Conservation (phyloP, 2,888 invertebrate species). For the Drosophila macrospina region DNA sequence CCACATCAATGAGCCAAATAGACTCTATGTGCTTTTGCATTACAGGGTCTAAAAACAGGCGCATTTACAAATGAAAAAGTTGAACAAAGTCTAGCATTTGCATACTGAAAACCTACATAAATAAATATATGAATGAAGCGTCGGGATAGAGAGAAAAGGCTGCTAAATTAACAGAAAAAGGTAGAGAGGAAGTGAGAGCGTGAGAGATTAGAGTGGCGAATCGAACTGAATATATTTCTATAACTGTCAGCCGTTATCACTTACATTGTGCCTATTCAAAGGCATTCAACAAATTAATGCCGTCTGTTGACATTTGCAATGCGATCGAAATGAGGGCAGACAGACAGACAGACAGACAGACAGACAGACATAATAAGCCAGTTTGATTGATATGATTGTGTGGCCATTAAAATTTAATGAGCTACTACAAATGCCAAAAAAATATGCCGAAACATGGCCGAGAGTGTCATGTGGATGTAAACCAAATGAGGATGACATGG, state of each 20-base stretch:
- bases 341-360: slow-evolving; percentile 15
- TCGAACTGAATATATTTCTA: slow-evolving; percentile 18
- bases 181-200: neutral
- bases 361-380: slow-evolving; percentile 39
- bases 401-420: slow-evolving; percentile 60
- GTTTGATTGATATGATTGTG: slow-evolving; percentile 58
- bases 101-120: neutral
- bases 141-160: neutral
- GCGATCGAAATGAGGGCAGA: slow-evolving; percentile 2
- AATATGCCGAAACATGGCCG: slow-evolving; percentile 5
- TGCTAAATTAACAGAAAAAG: neutral
- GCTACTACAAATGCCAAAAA: slow-evolving; percentile 45
- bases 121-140: neutral
- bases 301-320: slow-evolving; percentile 41
- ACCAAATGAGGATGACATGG: slow-evolving; percentile 12
- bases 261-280: slow-evolving; percentile 38
- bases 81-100: too few relatives aligned
- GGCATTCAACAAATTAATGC: slow-evolving; percentile 35
- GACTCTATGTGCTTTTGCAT: neutral
- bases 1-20: too few relatives aligned
- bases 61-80: neutral
- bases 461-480: slow-evolving; percentile 33
- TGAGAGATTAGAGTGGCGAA: neutral
- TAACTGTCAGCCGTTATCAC: slow-evolving; percentile 49
- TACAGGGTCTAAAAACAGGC: neutral